These are phyloP conservation scores for Sander lucioperca DNA, from an alignment of 2,113 vertebrate species.

Conservation along the genomic window DNA sequence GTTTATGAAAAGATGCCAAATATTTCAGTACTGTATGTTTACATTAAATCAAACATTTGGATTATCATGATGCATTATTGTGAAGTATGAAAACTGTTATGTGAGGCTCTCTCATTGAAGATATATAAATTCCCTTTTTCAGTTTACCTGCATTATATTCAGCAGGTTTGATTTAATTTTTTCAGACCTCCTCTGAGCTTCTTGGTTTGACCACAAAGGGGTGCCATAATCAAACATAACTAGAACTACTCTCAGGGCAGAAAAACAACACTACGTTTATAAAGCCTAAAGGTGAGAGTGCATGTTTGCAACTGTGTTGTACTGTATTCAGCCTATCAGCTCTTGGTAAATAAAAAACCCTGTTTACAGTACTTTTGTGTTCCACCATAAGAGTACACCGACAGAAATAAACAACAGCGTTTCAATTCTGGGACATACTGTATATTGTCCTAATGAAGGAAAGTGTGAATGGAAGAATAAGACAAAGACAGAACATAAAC, in stretches of 20 bases:
- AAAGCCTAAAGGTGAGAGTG: neutral
- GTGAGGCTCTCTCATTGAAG: neutral
- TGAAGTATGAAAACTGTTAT: neutral
- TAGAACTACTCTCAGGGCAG: neutral
- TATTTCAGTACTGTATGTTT: neutral
- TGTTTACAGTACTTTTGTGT: neutral
- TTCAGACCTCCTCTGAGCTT: conserved; percentile 17
- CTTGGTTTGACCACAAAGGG: conserved; percentile 54
- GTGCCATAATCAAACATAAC: conserved; percentile 40
- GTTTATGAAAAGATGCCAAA: neutral
- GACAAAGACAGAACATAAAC: conserved; percentile 56
- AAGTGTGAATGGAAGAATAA: conserved; percentile 17
- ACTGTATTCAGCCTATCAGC: neutral
- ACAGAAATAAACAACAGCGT: neutral
- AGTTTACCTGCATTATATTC: neutral
- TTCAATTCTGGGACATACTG: neutral
- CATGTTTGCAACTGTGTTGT: neutral
- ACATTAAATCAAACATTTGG: conserved; percentile 1
- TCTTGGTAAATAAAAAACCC: neutral
- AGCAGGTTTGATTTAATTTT: neutral
- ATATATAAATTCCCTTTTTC: neutral
- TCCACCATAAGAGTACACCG: neutral
- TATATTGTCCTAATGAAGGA: neutral
- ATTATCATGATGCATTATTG: neutral
- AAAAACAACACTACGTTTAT: neutral